phyloP scores from a whole-genome alignment of 2,113 vertebrate genomes.

The Sander lucioperca region DNA sequence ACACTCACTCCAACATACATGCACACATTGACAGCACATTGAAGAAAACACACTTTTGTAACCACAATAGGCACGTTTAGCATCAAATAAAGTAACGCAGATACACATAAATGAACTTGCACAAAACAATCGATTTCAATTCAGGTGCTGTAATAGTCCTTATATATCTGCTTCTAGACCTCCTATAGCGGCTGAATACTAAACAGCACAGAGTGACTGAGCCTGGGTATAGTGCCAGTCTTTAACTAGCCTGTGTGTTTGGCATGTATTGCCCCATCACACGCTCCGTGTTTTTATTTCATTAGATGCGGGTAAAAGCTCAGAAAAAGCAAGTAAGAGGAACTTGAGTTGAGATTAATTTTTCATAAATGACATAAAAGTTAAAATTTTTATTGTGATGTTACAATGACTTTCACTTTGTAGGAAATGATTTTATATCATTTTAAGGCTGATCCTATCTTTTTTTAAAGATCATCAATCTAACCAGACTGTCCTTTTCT shows the following conservation, averaged over 20 bases:
- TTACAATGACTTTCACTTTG: too few relatives aligned
- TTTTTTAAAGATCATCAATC: neutral
- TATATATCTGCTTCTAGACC: too few relatives aligned
- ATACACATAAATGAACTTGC: neutral
- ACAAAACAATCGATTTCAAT: neutral
- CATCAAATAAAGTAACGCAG: neutral
- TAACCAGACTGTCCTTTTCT: constrained; percentile 34
- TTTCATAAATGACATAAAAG: neutral
- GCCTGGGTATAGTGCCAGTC: neutral
- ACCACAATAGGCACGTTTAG: rapidly evolving
- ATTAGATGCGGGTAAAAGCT: too few relatives aligned
- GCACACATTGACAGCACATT: neutral
- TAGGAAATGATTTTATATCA: neutral
- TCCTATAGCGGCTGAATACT: neutral
- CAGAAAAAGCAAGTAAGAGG: neutral
- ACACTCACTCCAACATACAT: neutral
- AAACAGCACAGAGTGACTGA: neutral
- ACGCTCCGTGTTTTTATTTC: neutral
- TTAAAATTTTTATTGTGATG: neutral
- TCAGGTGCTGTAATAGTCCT: neutral
- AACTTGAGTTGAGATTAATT: neutral
- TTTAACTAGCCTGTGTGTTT: neutral
- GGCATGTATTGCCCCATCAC: neutral
- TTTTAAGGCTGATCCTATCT: neutral
- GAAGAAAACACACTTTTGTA: neutral